These are phyloP conservation scores for Phyllotis vaccarum DNA, from an alignment of 2,797 vertebrate species.

Conservation along the genomic window DNA sequence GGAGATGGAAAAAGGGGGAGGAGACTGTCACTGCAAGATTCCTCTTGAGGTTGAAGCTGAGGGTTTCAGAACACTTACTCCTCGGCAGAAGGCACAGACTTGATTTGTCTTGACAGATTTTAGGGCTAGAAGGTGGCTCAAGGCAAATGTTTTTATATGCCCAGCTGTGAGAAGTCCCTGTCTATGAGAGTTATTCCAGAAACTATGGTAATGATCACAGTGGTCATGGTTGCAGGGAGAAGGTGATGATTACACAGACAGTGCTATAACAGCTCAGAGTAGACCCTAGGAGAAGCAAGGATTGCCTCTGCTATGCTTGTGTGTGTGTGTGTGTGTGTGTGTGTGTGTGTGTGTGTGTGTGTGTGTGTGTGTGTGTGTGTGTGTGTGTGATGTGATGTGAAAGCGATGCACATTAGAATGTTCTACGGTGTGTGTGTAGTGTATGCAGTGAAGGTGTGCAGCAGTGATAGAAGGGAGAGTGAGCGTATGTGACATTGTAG, in stretches of 20 bases:
- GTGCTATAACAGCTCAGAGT: background rate
- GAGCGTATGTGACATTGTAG: background rate
- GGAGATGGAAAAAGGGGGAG: background rate
- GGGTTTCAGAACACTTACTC: background rate
- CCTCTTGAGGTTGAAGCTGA: background rate
- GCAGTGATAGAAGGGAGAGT: background rate
- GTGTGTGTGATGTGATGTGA: background rate
- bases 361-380: background rate
- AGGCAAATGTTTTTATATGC: constrained; percentile 65
- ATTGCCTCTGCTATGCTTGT: background rate
- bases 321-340: too few relatives aligned
- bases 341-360: background rate
- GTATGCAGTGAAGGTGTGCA: background rate
- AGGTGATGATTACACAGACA: constrained; percentile 47
- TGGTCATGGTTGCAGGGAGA: constrained; percentile 3
- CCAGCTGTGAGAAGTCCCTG: constrained; percentile 78
- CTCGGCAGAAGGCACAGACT: constrained; percentile 12
- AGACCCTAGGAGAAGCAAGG: background rate
- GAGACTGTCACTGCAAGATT: background rate
- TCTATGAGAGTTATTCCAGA: constrained; percentile 75
- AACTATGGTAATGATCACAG: constrained; percentile 60
- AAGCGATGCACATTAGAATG: background rate
- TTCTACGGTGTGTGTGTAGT: background rate
- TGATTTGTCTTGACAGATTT: constrained; percentile 65
- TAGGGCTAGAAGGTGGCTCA: background rate